Conservation (phyloP, 1,140 invertebrate species). For the Linepithema humile region DNA sequence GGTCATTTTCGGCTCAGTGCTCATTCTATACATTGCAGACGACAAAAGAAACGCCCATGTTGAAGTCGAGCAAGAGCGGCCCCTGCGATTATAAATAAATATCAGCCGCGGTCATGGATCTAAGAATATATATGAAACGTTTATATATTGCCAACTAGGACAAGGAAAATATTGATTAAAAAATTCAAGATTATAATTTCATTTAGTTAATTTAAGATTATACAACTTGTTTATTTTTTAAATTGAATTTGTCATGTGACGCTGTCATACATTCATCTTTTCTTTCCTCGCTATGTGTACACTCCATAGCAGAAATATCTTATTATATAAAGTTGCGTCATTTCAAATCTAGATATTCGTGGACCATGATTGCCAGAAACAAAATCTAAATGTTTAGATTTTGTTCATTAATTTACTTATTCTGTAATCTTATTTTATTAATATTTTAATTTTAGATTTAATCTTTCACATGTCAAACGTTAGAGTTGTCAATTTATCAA, state of each 20-base stretch:
- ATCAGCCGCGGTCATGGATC: background rate
- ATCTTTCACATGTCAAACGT: background rate
- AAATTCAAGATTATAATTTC: background rate
- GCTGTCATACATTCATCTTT: too few species aligned
- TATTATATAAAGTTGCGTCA: too few species aligned
- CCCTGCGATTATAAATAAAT: constrained; percentile 63
- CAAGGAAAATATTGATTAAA: background rate
- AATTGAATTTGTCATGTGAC: too few species aligned
- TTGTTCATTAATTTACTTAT: too few species aligned
- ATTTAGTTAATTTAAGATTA: background rate
- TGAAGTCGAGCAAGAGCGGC: constrained; percentile 21
- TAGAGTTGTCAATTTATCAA: background rate
- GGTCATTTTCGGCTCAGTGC: constrained; percentile 53
- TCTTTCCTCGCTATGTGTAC: too few species aligned
- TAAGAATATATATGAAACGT: background rate
- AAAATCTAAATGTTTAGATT: too few species aligned
- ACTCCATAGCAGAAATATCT: too few species aligned
- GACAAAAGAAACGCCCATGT: constrained; percentile 75
- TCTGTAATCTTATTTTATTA: too few species aligned
- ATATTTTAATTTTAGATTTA: background rate
- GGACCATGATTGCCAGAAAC: too few species aligned
- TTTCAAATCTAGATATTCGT: too few species aligned
- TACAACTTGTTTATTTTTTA: too few species aligned
- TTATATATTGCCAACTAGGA: background rate
- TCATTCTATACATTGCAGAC: constrained; percentile 72